Base-by-base conservation (phyloP, 2,113 vertebrate genomes). In the Pluvianellus socialis region DNA sequence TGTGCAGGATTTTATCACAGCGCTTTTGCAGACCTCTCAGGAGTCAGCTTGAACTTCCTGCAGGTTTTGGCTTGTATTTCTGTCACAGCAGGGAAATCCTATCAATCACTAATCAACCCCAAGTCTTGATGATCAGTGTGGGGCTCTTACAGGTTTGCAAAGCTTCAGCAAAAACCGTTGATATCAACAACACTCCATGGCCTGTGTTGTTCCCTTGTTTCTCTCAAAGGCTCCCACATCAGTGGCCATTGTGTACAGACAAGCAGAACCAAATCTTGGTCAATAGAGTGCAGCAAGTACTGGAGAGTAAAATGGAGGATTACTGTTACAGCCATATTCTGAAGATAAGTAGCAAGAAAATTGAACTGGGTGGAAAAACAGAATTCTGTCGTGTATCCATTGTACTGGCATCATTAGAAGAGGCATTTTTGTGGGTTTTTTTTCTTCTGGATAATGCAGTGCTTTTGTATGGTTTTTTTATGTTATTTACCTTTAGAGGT, bases 371-470 rank as follows among this genome's bases (percentile, higher is more conserved):
- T 85, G 32, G 56, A 86, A 75, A 10, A 1, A 2, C 40, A 53
- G 10, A 73, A 33, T 81, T 67, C 87, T 81, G 1, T 71, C 9
- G 22, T 27, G 5, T 44, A 24, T 66, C 28, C 40, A 3, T 73
- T 93, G 10, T 49, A 49, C 3, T 35, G 14, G 3, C 18, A 79
- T 55, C 9, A 40, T 80, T 80, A 58, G 88, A 83, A 95, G 32
- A 47, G 8, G 7, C 2, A 3, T 27, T 45, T 63, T 65, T 65
- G 2, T 2, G 0, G 38, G 38, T 35, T 10, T 7, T 35, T 42
- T 30, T 32, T 12, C 21, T 27, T 17, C 13, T 70, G 11, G 12
- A 12, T n/a, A 66, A 45, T 73, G 22, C 35, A 49, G 7, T 82
- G 12, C 30, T 89, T 76, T 81, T 81, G 30, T 52, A 10, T 24